Conservation (phyloP, 2,888 invertebrate species). For the Melangyna quadrimaculata region DNA sequence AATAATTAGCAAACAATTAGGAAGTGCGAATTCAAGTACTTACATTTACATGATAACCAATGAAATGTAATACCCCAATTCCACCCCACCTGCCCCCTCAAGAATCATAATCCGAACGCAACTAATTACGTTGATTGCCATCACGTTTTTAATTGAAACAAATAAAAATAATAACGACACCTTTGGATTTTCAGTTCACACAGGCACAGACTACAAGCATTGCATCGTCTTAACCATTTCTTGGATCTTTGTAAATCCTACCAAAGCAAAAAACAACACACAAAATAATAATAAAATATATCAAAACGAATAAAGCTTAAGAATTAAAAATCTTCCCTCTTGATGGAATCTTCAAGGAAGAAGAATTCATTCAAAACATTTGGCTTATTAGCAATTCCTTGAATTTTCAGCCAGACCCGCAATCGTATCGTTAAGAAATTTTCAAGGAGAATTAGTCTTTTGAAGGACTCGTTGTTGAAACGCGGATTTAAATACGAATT, state of each 20-base stretch:
- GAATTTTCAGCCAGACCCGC: too few species aligned
- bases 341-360: slow-evolving; percentile 5
- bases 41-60: neutral
- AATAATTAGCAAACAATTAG: slow-evolving; percentile 19
- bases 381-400: slow-evolving; percentile 32
- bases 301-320: slow-evolving; percentile 32
- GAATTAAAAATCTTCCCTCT: slow-evolving; percentile 24
- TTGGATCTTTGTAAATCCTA: slow-evolving; percentile 16
- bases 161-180: slow-evolving; percentile 38
- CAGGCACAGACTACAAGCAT: neutral
- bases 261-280: slow-evolving; percentile 21
- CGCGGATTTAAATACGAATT: slow-evolving; percentile 57
- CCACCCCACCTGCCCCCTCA: neutral
- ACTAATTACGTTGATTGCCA: slow-evolving; percentile 42
- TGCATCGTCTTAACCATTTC: neutral
- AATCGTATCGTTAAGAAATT: slow-evolving; percentile 9
- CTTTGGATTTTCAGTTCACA: neutral
- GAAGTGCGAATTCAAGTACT: slow-evolving; percentile 26
- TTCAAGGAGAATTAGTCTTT: neutral
- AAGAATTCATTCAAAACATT: slow-evolving; percentile 27
- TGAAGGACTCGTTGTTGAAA: slow-evolving; percentile 27
- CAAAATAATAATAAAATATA: slow-evolving; percentile 38
- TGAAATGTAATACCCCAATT: neutral
- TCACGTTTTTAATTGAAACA: slow-evolving; percentile 16
- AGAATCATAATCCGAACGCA: neutral